A percentile compares a stretch with the other conserved stretches of the same genome.
Conservation (phyloP, 2,888 invertebrate genomes). For the Dolomedes plantarius region DNA sequence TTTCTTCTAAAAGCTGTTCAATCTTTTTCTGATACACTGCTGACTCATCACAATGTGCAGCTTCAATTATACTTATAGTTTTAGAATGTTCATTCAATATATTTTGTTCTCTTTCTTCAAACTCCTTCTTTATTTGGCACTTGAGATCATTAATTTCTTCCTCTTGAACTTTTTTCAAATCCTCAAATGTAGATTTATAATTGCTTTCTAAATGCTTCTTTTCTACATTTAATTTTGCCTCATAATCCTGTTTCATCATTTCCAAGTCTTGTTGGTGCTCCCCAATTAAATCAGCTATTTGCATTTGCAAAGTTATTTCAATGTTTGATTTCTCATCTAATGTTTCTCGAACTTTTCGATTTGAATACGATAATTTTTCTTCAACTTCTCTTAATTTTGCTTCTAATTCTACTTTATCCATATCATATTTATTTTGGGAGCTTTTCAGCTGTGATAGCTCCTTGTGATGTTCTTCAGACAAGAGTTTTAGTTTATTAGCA, state of each 20-base stretch:
- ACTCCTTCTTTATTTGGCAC: background rate
- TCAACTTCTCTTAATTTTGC: background rate
- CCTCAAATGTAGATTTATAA: slow-evolving; percentile 29
- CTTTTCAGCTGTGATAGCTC: slow-evolving; percentile 7
- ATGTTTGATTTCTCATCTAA: slow-evolving; percentile 34
- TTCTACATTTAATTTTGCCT: slow-evolving; percentile 24
- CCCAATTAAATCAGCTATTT: slow-evolving; percentile 29
- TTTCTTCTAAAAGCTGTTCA: slow-evolving; percentile 59
- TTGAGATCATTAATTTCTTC: slow-evolving; percentile 32
- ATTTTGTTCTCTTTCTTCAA: slow-evolving; percentile 23
- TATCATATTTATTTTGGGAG: background rate
- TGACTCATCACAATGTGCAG: slow-evolving; percentile 39
- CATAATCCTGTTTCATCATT: background rate
- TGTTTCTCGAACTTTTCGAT: slow-evolving; percentile 19
- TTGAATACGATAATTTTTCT: slow-evolving; percentile 1
- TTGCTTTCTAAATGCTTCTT: slow-evolving; percentile 35
- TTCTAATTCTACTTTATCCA: slow-evolving; percentile 17
- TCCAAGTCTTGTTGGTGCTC: slow-evolving; percentile 54
- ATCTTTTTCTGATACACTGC: slow-evolving; percentile 53
- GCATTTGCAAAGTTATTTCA: slow-evolving; percentile 13
- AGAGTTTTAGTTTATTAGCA: slow-evolving; percentile 24
- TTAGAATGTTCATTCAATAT: slow-evolving; percentile 41
- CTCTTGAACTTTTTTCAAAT: slow-evolving; percentile 35
- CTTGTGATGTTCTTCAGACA: slow-evolving; percentile 20
- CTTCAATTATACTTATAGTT: slow-evolving; percentile 23